These are phyloP conservation scores for Caenorhabditis afra DNA, from an alignment of 2,888 invertebrate species.

Conservation along the genomic window DNA sequence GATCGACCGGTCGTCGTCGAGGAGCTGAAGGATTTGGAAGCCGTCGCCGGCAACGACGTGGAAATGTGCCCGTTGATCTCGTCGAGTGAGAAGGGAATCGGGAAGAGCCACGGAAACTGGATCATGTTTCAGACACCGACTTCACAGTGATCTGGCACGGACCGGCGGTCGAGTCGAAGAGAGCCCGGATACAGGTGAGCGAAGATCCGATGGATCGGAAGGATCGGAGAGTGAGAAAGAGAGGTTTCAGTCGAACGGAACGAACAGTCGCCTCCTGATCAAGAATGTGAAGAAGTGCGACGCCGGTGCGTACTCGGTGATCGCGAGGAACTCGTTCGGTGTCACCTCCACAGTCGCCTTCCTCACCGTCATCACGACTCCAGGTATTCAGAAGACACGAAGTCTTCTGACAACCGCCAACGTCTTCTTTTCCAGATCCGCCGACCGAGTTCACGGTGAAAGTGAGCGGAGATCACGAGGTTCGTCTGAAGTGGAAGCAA, in stretches of 20 bases:
- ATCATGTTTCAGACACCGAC: slow-evolving; percentile 41
- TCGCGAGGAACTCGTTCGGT: slow-evolving; percentile 64
- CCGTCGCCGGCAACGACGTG: slow-evolving; percentile 36
- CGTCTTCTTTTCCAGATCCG: slow-evolving; percentile 39
- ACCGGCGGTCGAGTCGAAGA: slow-evolving; percentile 58
- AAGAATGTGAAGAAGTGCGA: slow-evolving; percentile 41
- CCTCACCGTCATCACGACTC: slow-evolving; percentile 49
- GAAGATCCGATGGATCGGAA: neutral
- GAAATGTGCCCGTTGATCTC: slow-evolving; percentile 50
- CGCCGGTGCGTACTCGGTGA: slow-evolving; percentile 64
- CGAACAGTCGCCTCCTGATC: slow-evolving; percentile 56
- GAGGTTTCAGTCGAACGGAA: slow-evolving; percentile 36
- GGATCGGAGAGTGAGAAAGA: neutral
- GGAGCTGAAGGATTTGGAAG: slow-evolving; percentile 55
- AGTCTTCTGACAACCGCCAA: neutral
- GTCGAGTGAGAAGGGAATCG: slow-evolving; percentile 49
- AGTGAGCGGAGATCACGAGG: slow-evolving; percentile 56
- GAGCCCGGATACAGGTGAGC: slow-evolving; percentile 38
- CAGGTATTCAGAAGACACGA: slow-evolving; percentile 21
- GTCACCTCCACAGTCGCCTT: slow-evolving; percentile 56
- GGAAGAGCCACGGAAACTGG: too few species aligned
- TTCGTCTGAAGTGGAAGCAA: slow-evolving; percentile 63
- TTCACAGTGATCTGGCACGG: slow-evolving; percentile 64
- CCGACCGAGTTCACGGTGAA: slow-evolving; percentile 47
- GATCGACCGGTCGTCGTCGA: slow-evolving; percentile 54